These are phyloP conservation scores for Drosophila mayri DNA, from an alignment of 1,140 invertebrate species.

Conservation along the genomic window DNA sequence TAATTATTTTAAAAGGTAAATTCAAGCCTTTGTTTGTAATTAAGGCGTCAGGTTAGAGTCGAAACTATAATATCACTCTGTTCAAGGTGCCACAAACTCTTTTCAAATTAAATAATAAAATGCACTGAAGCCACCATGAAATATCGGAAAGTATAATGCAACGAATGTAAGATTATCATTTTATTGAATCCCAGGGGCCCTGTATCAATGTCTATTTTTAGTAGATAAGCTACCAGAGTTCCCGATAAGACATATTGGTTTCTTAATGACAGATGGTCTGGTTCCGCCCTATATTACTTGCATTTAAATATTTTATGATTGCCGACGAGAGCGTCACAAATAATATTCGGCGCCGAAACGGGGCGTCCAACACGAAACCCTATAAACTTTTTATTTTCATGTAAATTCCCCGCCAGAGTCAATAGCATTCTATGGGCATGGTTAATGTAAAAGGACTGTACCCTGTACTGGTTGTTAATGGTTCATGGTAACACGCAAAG, in stretches of 20 bases:
- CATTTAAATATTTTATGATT: conserved; percentile 11
- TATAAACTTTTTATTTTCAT: conserved; percentile 73
- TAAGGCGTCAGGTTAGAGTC: too few relatives aligned
- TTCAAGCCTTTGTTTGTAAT: neutral
- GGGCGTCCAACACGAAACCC: conserved; percentile 20
- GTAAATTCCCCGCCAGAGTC: conserved; percentile 54
- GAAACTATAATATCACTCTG: too few relatives aligned
- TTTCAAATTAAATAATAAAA: conserved; percentile 49
- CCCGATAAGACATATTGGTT: conserved; percentile 20
- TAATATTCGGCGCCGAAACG: conserved; percentile 32
- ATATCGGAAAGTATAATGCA: neutral
- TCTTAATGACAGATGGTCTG: conserved; percentile 17
- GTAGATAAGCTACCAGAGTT: conserved; percentile 10
- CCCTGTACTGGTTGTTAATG: conserved; percentile 23
- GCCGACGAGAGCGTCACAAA: conserved; percentile 7
- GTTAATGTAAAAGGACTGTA: conserved; percentile 56
- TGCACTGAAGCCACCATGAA: neutral
- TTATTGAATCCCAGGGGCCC: neutral
- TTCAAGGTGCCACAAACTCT: neutral
- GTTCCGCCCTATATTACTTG: neutral
- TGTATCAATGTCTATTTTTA: neutral
- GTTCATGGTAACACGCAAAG: conserved; percentile 56
- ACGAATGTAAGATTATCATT: neutral
- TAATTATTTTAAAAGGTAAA: neutral
- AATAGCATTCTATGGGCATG: conserved; percentile 27